Evolutionary conservation across 1,140 invertebrate genomes (phyloP).

Genomic region (Heliconius nattereri): DNA sequence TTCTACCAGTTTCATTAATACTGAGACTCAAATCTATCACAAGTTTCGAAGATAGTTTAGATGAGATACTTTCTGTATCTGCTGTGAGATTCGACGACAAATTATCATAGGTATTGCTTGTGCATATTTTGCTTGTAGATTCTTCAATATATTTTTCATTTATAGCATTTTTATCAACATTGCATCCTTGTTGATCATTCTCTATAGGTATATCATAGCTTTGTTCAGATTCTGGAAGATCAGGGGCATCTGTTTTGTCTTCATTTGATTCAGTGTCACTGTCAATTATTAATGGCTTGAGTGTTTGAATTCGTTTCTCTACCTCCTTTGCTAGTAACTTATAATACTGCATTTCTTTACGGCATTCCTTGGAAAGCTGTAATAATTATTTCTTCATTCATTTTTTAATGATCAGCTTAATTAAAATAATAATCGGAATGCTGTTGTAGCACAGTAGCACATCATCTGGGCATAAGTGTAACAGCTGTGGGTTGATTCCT

Average conservation of each 20-base stretch:
- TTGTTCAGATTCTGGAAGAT: constrained; percentile 63
- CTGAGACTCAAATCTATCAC: constrained; percentile 63
- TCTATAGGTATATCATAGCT: constrained; percentile 47
- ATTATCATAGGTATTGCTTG: constrained; percentile 43
- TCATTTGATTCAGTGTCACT: constrained; percentile 59
- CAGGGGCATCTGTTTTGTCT: constrained; percentile 68
- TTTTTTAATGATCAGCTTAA: no score
- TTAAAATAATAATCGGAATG: no score
- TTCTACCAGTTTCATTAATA: constrained; percentile 55
- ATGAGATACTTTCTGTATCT: constrained; percentile 42
- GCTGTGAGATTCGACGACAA: constrained; percentile 44
- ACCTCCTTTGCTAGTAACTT: constrained; percentile 83
- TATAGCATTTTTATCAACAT: background rate
- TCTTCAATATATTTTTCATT: constrained; percentile 35
- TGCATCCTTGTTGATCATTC: constrained; percentile 34
- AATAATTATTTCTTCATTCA: constrained; percentile 31
- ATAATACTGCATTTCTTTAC: constrained; percentile 84
- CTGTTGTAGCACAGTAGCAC: no score
- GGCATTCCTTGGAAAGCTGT: constrained; percentile 83
- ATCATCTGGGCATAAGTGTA: no score
- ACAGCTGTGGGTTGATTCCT: no score
- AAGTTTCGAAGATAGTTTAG: constrained; percentile 58
- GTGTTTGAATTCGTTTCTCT: constrained; percentile 75
- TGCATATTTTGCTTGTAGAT: constrained; percentile 22
- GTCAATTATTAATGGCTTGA: constrained; percentile 57